These are phyloP conservation scores for Pantala flavescens DNA, from an alignment of 1,140 invertebrate genomes.

Conservation along the genomic window DNA sequence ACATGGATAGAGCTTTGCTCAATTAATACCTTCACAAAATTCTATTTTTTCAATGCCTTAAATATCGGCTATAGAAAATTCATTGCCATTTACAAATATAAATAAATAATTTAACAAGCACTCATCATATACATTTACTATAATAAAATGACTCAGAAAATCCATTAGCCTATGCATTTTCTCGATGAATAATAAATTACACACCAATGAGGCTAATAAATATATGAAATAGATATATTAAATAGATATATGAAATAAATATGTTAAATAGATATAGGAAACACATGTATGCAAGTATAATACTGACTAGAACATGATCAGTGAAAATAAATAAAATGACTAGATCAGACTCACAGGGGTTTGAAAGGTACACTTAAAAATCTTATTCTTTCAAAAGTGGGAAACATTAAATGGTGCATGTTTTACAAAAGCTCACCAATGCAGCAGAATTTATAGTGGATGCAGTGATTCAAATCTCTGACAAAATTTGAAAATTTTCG, in stretches of 20 bases:
- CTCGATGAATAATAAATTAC: not conserved
- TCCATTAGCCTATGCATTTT: not conserved
- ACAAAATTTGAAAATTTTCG: too few relatives aligned
- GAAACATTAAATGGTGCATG: not conserved
- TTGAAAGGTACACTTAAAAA: not conserved
- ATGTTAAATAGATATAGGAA: not conserved
- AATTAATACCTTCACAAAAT: constrained; percentile 11
- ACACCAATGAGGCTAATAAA: not conserved
- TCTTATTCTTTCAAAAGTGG: not conserved
- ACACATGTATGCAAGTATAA: not conserved
- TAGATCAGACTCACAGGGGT: constrained; percentile 4
- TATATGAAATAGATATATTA: not conserved
- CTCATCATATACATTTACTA: not conserved
- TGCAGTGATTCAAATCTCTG: too few relatives aligned
- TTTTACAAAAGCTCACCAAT: not conserved
- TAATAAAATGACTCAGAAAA: not conserved
- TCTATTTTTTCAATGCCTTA: not conserved
- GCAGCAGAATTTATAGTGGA: not conserved
- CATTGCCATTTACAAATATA: not conserved
- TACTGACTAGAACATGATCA: not conserved
- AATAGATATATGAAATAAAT: not conserved
- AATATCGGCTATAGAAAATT: not conserved
- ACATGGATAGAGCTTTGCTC: not conserved
- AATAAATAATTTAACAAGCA: not conserved
- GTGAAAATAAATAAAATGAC: constrained; percentile 1